phyloP scores from a whole-genome alignment of 2,888 invertebrate genomes.

The Mesodorylaimus sp. region DNA sequence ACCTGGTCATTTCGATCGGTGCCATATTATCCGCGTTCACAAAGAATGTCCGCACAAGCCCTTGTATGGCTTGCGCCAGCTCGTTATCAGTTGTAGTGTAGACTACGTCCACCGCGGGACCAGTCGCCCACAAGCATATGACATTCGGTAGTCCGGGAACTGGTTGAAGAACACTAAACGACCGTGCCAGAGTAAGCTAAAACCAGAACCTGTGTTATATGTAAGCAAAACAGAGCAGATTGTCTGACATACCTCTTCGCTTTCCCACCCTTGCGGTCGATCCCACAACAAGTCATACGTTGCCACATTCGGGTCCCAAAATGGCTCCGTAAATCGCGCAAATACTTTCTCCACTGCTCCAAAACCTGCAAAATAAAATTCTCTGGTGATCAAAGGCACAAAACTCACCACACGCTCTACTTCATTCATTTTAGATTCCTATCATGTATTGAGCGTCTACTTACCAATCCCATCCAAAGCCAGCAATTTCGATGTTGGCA shows the following conservation, averaged over 20 bases:
- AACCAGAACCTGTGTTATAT: not conserved
- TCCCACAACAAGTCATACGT: not conserved
- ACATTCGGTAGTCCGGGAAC: not conserved
- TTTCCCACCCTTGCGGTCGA: not conserved
- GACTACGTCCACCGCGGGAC: not conserved
- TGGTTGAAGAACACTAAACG: not conserved
- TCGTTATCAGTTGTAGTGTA: not conserved
- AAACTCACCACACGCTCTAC: not conserved
- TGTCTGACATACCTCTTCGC: not conserved
- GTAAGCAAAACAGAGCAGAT: too few relatives aligned
- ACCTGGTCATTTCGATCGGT: too few relatives aligned
- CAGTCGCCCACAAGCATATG: not conserved
- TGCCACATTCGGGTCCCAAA: not conserved
- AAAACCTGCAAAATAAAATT: not conserved
- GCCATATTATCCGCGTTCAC: not conserved
- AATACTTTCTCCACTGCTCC: not conserved
- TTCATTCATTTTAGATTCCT: too few relatives aligned
- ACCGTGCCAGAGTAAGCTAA: not conserved
- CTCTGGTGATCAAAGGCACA: not conserved
- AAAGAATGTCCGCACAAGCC: not conserved
- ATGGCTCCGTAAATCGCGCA: not conserved
- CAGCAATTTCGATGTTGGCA: not conserved
- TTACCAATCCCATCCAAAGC: slow-evolving; percentile 1
- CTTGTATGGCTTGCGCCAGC: not conserved
- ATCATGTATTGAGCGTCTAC: too few relatives aligned